phyloP scores from a whole-genome alignment of 1,140 invertebrate genomes.

The Ips nitidus region DNA sequence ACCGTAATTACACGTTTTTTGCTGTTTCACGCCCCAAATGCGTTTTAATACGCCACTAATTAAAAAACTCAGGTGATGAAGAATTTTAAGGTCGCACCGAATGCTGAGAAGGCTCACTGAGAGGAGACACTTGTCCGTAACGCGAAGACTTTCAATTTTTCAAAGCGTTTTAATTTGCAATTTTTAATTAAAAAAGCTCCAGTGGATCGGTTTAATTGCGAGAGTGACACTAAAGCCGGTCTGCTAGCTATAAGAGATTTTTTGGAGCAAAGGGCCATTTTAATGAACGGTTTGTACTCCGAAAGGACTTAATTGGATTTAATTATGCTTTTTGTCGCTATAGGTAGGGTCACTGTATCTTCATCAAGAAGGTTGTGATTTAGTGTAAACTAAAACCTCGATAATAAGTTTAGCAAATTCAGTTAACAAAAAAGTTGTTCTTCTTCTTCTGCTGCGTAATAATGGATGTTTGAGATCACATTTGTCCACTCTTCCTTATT shows the following conservation, averaged over 20 bases:
- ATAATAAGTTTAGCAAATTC: too few relatives aligned
- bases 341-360: too few relatives aligned
- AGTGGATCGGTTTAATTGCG: slow-evolving; percentile 11
- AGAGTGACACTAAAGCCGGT: slow-evolving; percentile 14
- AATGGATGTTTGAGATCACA: too few relatives aligned
- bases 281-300: slow-evolving; percentile 22
- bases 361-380: too few relatives aligned
- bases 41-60: too few relatives aligned
- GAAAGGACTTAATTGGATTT: slow-evolving; percentile 25
- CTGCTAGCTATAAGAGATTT: slow-evolving; percentile 6
- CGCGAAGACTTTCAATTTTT: neutral
- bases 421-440: too few relatives aligned
- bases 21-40: neutral
- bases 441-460: too few relatives aligned
- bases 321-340: slow-evolving; percentile 13
- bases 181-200: slow-evolving; percentile 20
- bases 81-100: too few relatives aligned
- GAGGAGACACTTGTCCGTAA: neutral
- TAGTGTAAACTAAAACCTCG: too few relatives aligned
- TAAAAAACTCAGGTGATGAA: too few relatives aligned
- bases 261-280: slow-evolving; percentile 4
- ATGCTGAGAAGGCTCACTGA: neutral
- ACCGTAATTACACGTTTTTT: neutral
- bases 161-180: slow-evolving; percentile 13
- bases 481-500: too few relatives aligned